Percentiles rank a stretch among this genome's conserved stretches.
These are phyloP conservation scores for Nematopogon swammerdamellus DNA, from an alignment of 2,888 invertebrate genomes.

Conservation along the genomic window DNA sequence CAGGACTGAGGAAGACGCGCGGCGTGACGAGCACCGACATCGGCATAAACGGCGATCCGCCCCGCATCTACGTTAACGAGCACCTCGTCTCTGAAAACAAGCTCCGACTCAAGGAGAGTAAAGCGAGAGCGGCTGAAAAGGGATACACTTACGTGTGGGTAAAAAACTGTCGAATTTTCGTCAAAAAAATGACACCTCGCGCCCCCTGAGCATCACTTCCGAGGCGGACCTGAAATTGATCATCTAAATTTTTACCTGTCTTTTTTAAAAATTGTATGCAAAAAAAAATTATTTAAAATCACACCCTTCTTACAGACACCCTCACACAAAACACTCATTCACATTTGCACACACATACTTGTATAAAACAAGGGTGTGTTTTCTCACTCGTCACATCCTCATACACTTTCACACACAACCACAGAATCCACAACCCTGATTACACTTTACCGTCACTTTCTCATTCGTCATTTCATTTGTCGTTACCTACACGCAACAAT, in stretches of 20 bases:
- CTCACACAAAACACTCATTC: neutral
- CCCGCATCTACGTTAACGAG: slow-evolving; percentile 4
- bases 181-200: too few relatives aligned
- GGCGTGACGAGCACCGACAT: slow-evolving; percentile 3
- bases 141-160: neutral
- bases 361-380: too few relatives aligned
- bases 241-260: neutral
- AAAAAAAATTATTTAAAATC: neutral
- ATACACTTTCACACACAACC: too few relatives aligned
- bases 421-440: too few relatives aligned
- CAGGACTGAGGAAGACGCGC: slow-evolving; percentile 1
- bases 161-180: neutral
- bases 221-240: neutral
- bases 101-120: neutral
- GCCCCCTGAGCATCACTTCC: neutral
- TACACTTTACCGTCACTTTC: too few relatives aligned
- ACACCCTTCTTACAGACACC: neutral
- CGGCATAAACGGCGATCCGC: neutral
- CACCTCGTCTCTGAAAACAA: slow-evolving; percentile 2
- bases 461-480: too few relatives aligned
- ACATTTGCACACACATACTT: neutral
- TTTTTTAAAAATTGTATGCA: neutral
- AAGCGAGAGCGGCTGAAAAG: neutral
- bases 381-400: too few relatives aligned
- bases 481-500: too few relatives aligned